phyloP scores from a whole-genome alignment of 2,113 vertebrate species.

The Mixornis gularis region DNA sequence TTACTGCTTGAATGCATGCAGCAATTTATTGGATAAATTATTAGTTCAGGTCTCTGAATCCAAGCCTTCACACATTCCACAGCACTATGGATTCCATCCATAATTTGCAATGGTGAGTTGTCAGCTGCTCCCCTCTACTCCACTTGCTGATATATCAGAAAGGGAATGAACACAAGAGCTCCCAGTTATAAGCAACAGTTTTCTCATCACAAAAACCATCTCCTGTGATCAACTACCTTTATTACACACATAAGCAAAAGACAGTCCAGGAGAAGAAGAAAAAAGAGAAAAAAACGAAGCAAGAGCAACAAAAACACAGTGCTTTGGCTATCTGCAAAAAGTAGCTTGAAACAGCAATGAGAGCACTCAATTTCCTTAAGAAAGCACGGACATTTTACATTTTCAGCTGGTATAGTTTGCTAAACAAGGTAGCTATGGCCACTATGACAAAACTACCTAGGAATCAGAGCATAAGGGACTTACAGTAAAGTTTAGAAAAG shows the following conservation, averaged over 20 bases:
- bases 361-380: background rate
- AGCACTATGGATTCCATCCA: background rate
- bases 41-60: background rate
- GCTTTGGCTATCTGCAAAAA: background rate
- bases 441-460: background rate
- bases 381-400: background rate
- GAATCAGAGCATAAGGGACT: background rate
- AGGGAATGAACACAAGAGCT: background rate
- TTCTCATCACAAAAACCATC: background rate
- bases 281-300: background rate
- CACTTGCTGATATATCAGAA: background rate
- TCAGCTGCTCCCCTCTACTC: background rate
- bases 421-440: background rate
- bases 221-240: background rate
- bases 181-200: background rate
- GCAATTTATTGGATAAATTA: background rate
- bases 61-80: background rate
- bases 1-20: background rate
- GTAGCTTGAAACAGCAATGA: background rate
- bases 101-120: background rate
- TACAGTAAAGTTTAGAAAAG: background rate
- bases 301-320: background rate
- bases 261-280: background rate
- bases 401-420: background rate
- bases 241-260: background rate